These are phyloP conservation scores for Brachionus plicatilis DNA, from an alignment of 1,140 invertebrate genomes.

Conservation along the genomic window DNA sequence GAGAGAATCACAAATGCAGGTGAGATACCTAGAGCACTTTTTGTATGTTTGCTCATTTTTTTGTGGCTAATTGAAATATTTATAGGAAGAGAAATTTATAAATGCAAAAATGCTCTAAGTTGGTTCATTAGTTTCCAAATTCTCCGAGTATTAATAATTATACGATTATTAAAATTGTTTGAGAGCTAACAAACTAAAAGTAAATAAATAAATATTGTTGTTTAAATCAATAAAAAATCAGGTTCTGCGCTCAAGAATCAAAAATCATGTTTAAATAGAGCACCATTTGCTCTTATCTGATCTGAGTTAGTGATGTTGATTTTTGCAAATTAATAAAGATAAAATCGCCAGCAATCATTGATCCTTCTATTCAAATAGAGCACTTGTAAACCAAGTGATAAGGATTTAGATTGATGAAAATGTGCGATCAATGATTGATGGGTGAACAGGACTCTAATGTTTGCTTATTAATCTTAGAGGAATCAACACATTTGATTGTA, in stretches of 20 bases:
- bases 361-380: neutral
- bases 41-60: neutral
- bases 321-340: neutral
- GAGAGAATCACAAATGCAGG: neutral
- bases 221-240: neutral
- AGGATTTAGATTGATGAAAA: neutral
- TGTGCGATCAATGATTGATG: neutral
- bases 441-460: neutral
- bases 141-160: neutral
- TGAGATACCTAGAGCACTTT: neutral
- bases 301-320: neutral
- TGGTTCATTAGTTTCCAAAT: neutral
- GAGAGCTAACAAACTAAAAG: neutral
- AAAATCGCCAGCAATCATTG: neutral
- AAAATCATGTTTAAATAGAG: neutral
- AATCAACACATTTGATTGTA: neutral
- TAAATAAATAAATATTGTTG: neutral
- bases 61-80: neutral
- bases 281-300: neutral
- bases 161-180: neutral
- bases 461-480: neutral
- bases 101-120: neutral
- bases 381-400: neutral
- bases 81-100: neutral
- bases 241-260: neutral